phyloP scores from a whole-genome alignment of 2,113 vertebrate genomes.

The Corydoras sp. region DNA sequence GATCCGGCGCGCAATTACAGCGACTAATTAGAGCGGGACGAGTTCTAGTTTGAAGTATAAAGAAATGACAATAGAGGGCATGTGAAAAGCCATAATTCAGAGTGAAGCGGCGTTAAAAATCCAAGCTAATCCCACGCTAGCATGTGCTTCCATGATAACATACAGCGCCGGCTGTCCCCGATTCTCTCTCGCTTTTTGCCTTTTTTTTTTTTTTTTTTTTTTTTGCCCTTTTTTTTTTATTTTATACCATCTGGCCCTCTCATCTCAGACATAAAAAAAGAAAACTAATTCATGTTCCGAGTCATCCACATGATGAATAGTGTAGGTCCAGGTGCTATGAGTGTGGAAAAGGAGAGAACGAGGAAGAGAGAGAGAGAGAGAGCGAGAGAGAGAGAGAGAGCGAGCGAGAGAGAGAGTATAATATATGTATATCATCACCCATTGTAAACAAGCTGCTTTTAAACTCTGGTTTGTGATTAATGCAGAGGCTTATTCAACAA shows the following conservation, averaged over 20 bases:
- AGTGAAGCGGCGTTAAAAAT: slow-evolving; percentile 63
- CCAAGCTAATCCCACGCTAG: slow-evolving; percentile 65
- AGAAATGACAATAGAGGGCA: slow-evolving; percentile 68
- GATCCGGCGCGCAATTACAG: slow-evolving; percentile 71
- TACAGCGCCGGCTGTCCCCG: slow-evolving; percentile 55
- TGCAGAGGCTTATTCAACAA: slow-evolving; percentile 42
- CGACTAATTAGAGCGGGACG: slow-evolving; percentile 73
- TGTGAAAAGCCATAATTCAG: slow-evolving; percentile 66
- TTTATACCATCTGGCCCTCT: slow-evolving; percentile 97
- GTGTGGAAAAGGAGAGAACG: slow-evolving; percentile 63
- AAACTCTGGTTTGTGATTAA: slow-evolving; percentile 50
- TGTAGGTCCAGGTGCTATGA: slow-evolving; percentile 91
- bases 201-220: slow-evolving; percentile 48
- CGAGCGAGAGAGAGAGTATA: slow-evolving; percentile 47
- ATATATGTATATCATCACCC: slow-evolving; percentile 60
- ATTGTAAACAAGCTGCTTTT: slow-evolving; percentile 59
- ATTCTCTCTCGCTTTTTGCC: slow-evolving; percentile 33
- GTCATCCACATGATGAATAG: slow-evolving; percentile 97
- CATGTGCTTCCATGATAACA: slow-evolving; percentile 66
- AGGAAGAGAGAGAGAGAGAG: slow-evolving; percentile 41
- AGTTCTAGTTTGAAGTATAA: slow-evolving; percentile 73
- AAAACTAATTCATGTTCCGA: slow-evolving; percentile 99
- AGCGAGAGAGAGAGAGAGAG: slow-evolving; percentile 42
- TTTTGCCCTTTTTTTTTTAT: slow-evolving; percentile 75
- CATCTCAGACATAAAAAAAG: slow-evolving; percentile 88